Base-by-base conservation (phyloP, 1,140 invertebrate genomes). In the Drosophila sp. region DNA sequence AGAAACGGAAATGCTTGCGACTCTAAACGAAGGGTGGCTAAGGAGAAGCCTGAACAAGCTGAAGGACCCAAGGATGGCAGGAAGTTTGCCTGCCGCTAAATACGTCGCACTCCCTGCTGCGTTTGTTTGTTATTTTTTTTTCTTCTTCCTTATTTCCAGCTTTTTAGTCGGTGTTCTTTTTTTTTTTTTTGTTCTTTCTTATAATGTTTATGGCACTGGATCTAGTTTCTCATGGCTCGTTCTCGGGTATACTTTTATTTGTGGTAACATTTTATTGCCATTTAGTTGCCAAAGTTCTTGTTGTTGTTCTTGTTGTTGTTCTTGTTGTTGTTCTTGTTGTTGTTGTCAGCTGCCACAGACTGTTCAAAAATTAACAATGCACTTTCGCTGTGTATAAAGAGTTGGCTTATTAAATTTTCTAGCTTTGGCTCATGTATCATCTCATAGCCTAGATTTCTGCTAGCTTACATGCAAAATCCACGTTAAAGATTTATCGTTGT, bases 1-100 rank as follows among this genome's bases (percentile, higher is more conserved):
- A 90, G 69, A 84, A 84, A 87, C 84, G 84, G 84, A 89, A 84
- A 77, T 89, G 78, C 85, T 76, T 69, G 77, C 74, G 44, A 50
- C 68, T 80, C 70, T 60, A 62, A 73, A 71, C 54, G 71, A 66
- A 56, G 74, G 23, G n/a, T 4, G 44, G 44, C 23, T 7, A 27
- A 7, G 3, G 25, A 50, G 27, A 23, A 7, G 2, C 6, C 44
- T 47, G 7, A 60, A 76, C 64, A 72, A 72, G 40, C 41, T 65
- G 55, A 60, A 56, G 64, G 62, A 66, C 60, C 41, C 58, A 55
- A 33, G 64, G 55, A 32, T 58, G 69, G 76, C 74, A 78, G 75
- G 11, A 66, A 80, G 81, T 79, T 74, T 76, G 82, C 76, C 83
- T 78, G 76, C 76, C 86, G 74, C 76, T 86, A 89, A 86, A 83